These are phyloP conservation scores for Urocynchramus pylzowi DNA, from an alignment of 2,113 vertebrate species.

Conservation along the genomic window DNA sequence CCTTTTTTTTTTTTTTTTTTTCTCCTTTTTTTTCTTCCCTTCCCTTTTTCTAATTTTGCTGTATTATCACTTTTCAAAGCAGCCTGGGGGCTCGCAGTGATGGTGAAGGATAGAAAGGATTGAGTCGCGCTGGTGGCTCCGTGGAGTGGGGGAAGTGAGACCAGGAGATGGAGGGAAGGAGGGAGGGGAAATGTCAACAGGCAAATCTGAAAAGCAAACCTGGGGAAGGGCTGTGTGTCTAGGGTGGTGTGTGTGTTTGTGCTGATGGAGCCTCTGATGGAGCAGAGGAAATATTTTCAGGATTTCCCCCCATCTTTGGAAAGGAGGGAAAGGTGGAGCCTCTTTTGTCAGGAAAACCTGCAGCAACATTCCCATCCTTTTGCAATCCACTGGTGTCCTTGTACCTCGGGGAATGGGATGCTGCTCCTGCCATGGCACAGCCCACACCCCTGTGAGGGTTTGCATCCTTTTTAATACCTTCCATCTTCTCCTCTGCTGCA, in stretches of 20 bases:
- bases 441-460: neutral
- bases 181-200: neutral
- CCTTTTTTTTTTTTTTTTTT: too few relatives aligned
- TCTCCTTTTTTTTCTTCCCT: neutral
- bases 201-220: conserved; percentile 24
- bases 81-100: neutral
- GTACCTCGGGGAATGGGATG: neutral
- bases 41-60: neutral
- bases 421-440: neutral
- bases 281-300: neutral
- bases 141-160: neutral
- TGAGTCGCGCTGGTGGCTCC: rapidly evolving
- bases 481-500: neutral
- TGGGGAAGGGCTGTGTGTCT: neutral
- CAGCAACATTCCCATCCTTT: neutral
- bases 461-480: neutral
- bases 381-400: neutral
- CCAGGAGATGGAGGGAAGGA: neutral
- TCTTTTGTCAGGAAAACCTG: neutral
- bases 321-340: neutral
- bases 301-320: neutral
- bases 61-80: neutral
- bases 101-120: neutral
- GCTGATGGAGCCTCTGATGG: neutral
- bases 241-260: neutral